These are phyloP conservation scores for Pampus argenteus DNA, from an alignment of 2,797 vertebrate species.

Conservation along the genomic window DNA sequence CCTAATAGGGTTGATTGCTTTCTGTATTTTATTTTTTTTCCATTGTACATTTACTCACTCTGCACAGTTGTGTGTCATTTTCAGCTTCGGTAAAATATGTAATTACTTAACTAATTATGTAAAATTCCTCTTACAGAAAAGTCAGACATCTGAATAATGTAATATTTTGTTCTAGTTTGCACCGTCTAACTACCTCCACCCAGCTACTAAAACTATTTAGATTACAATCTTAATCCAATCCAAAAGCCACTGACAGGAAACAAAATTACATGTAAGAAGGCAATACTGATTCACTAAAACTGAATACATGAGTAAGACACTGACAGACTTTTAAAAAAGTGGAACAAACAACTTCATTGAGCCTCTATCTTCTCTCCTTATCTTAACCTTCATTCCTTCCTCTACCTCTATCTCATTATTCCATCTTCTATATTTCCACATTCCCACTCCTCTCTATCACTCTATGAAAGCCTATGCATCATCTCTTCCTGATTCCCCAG, in stretches of 20 bases:
- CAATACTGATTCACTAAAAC: slow-evolving; percentile 7
- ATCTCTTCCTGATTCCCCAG: slow-evolving; percentile 44
- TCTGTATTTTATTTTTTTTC: not conserved
- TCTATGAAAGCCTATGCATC: slow-evolving; percentile 41
- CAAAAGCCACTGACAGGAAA: slow-evolving; percentile 1
- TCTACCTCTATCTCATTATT: slow-evolving; percentile 25
- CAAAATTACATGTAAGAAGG: slow-evolving; percentile 1
- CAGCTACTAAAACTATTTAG: slow-evolving; percentile 1
- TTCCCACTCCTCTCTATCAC: slow-evolving; percentile 48
- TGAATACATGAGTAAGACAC: slow-evolving; percentile 15
- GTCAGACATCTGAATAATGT: not conserved
- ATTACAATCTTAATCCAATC: not conserved
- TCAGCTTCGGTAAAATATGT: too few relatives aligned
- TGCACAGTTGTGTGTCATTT: not conserved
- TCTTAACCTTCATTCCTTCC: slow-evolving; percentile 39
- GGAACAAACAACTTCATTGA: slow-evolving; percentile 14
- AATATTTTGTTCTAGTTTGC: not conserved
- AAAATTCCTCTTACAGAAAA: not conserved
- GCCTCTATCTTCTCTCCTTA: slow-evolving; percentile 15
- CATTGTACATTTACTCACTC: not conserved
- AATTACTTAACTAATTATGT: too few relatives aligned
- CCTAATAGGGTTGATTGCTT: not conserved
- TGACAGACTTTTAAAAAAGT: slow-evolving; percentile 19
- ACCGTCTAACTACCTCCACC: too few relatives aligned
- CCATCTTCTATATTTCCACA: slow-evolving; percentile 25